Conservation (phyloP, 2,888 invertebrate genomes). For the Eupelmus urozonus region DNA sequence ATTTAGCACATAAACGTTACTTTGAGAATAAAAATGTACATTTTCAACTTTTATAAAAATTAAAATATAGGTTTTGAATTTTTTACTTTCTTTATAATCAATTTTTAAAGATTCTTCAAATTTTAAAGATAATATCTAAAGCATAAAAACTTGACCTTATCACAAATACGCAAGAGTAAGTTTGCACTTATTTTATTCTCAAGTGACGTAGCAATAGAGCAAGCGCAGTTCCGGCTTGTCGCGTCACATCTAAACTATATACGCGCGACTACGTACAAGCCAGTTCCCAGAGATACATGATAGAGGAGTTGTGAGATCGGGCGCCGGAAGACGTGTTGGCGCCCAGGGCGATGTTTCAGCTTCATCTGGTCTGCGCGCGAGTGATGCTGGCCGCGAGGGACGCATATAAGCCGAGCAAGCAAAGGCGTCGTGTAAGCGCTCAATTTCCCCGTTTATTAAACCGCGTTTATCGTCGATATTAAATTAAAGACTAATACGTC, state of each 20-base stretch:
- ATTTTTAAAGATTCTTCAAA: too few species aligned
- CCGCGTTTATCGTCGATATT: slow-evolving; percentile 5
- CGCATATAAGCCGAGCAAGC: neutral
- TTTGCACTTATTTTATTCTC: slow-evolving; percentile 16
- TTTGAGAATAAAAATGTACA: too few species aligned
- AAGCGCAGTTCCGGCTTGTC: neutral
- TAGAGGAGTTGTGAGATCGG: neutral
- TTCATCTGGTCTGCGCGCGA: neutral
- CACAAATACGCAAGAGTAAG: too few species aligned
- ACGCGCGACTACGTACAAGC: neutral
- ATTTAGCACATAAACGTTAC: too few species aligned
- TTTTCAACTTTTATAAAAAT: too few species aligned
- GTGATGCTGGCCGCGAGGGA: neutral
- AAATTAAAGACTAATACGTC: slow-evolving; percentile 3
- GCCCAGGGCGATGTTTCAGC: slow-evolving; percentile 4
- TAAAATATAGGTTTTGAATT: too few species aligned
- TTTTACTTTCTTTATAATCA: too few species aligned
- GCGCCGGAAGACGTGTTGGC: neutral
- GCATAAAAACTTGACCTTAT: too few species aligned
- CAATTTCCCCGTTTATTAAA: neutral
- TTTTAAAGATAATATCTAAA: too few species aligned
- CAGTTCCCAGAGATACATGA: neutral
- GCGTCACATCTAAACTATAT: neutral
- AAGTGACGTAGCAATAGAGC: neutral
- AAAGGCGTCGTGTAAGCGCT: neutral